Percentiles rank a stretch among this genome's conserved stretches.
Evolutionary conservation across 2,888 invertebrate genomes (phyloP).

Genomic region (Steromphala cineraria): DNA sequence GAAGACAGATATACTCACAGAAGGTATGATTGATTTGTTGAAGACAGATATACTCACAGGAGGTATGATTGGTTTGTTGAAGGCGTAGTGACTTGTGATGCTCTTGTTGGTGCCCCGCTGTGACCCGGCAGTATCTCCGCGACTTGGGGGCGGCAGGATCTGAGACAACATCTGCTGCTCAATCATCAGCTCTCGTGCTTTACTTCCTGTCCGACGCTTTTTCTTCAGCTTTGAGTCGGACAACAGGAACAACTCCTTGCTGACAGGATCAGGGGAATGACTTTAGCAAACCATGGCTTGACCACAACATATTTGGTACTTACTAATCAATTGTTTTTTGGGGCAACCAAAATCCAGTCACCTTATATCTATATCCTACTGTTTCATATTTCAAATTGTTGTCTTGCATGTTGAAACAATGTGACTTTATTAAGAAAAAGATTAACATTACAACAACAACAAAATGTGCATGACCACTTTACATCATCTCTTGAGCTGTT

Average conservation of each 20-base stretch:
- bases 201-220: constrained; percentile 61
- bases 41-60: constrained; percentile 68
- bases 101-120: constrained; percentile 30
- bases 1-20: constrained; percentile 63
- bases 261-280: constrained; percentile 28
- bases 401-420: not conserved
- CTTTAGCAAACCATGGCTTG: no score
- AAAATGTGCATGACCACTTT: no score
- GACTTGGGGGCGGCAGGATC: not conserved
- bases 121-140: not conserved
- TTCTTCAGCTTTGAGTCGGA: constrained; percentile 66
- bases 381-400: not conserved
- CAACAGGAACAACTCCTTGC: constrained; percentile 67
- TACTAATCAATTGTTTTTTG: not conserved
- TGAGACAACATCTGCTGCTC: constrained; percentile 42
- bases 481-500: no score
- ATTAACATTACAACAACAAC: no score
- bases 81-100: constrained; percentile 66
- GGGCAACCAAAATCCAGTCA: not conserved
- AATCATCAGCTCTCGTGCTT: constrained; percentile 54
- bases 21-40: constrained; percentile 67
- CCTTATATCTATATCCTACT: not conserved
- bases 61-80: constrained; percentile 67
- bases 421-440: no score
- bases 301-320: no score